phyloP scores from a whole-genome alignment of 2,113 vertebrate genomes.

The Siniperca knerii region DNA sequence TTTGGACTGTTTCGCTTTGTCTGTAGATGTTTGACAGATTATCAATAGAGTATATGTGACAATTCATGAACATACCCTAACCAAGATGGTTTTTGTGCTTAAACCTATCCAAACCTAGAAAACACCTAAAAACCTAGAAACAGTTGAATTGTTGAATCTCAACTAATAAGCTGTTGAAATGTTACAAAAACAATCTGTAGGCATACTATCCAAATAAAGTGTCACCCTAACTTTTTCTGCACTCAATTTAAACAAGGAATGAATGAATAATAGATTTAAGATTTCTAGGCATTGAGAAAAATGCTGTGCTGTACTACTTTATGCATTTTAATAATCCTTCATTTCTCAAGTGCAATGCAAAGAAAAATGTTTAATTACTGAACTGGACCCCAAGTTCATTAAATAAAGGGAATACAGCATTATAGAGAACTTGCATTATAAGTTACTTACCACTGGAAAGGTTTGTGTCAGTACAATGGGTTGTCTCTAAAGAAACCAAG shows the following conservation, averaged over 20 bases:
- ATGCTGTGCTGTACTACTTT: background rate
- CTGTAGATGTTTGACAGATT: too few relatives aligned
- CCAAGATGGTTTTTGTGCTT: too few relatives aligned
- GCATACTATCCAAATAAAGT: too few relatives aligned
- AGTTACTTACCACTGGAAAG: slow-evolving; percentile 52
- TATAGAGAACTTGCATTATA: background rate
- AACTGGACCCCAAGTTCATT: background rate
- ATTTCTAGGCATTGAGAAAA: background rate
- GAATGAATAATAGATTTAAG: background rate
- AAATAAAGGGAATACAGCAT: background rate
- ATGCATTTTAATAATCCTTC: slow-evolving; percentile 4
- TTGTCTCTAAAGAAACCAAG: slow-evolving; percentile 41
- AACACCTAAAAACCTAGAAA: too few relatives aligned
- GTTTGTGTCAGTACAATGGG: slow-evolving; percentile 42
- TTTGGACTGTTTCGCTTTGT: too few relatives aligned
- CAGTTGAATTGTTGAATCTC: too few relatives aligned
- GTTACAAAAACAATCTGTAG: too few relatives aligned
- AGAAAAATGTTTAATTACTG: background rate
- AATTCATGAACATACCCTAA: too few relatives aligned
- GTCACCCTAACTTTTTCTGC: background rate
- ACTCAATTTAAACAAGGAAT: background rate
- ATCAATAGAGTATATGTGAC: too few relatives aligned
- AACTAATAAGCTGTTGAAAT: too few relatives aligned
- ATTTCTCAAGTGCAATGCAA: background rate
- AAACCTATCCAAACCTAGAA: too few relatives aligned